Base-by-base conservation (phyloP, 2,888 invertebrate genomes). In the Chrysodeixis includens region DNA sequence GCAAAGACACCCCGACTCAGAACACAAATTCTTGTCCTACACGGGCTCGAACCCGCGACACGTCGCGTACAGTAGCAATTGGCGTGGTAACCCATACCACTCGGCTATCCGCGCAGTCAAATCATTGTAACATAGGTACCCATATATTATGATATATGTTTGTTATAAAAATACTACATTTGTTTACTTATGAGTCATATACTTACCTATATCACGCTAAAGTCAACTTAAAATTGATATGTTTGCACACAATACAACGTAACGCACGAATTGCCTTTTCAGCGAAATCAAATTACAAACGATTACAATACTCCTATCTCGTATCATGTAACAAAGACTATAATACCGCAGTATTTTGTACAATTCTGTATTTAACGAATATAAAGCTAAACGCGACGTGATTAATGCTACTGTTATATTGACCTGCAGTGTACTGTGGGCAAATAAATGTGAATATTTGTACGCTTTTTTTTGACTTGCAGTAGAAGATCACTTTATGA, bases 311-410 rank as follows among this genome's bases (percentile, higher is more conserved):
- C 18, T 18, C 16, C 9, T 46, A 18, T 46, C 16, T 18, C 2
- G 18, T 46, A 16, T 46, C 46, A 18, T 8, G 18, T 46, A 46
- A 46, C 46, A 46, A 46, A 2, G 46, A 16, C 14, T 46, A 46
- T 18, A 46, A 46, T 18, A 18, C 46, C 16, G 18, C 18, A 44
- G 46, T 18, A 46, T 16, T 46, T 46, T 18, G 46, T 18, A 14
- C 7, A 46, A 18, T 46, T 46, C 46, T 46, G 18, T 9, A 26
- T 16, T 30, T 58, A 51, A 46, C 20, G 30, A 26, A 58, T 51
- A 58, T 32, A 18, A n/a, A 55, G 55, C 20, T 32, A 55, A 55
- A 55, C 16, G 55, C 30, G 8, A 55, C 18, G 55, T 55, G 55
- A 58, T 30, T 53, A 60, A 40, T 20, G 55, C 32, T 30, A 30